phyloP scores from a whole-genome alignment of 2,888 invertebrate species.

The Emmelina monodactyla region DNA sequence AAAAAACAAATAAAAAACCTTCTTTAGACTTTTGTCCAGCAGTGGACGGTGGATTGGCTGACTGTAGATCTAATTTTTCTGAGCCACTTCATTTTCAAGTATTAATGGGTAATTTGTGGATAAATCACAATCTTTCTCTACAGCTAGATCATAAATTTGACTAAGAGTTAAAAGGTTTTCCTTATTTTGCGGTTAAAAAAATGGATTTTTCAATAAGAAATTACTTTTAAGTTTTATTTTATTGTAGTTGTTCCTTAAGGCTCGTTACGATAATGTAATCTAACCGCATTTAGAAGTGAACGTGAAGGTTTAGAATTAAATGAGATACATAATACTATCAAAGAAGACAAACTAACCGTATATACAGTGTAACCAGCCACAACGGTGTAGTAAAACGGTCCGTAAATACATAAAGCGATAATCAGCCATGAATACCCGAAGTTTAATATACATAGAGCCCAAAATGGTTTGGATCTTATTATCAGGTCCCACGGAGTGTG shows the following conservation, averaged over 20 bases:
- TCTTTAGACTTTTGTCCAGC: too few species aligned
- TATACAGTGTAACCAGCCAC: slow-evolving; percentile 37
- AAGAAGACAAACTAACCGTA: slow-evolving; percentile 27
- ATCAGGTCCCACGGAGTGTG: slow-evolving; percentile 47
- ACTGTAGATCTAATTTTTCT: too few species aligned
- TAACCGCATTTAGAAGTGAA: too few species aligned
- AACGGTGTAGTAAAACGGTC: slow-evolving; percentile 42
- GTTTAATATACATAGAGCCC: slow-evolving; percentile 47
- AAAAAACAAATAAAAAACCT: too few species aligned
- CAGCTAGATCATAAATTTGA: too few species aligned
- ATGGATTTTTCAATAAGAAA: neutral
- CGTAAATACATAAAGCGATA: slow-evolving; percentile 42
- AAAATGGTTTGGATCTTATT: slow-evolving; percentile 41
- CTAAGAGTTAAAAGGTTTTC: too few species aligned
- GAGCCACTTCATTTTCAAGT: too few species aligned
- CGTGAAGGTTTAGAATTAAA: too few species aligned
- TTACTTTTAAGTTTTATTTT: neutral
- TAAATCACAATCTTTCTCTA: too few species aligned
- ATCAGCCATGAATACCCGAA: slow-evolving; percentile 60
- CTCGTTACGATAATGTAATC: neutral
- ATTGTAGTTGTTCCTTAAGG: neutral
- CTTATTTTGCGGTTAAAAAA: neutral
- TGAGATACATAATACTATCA: too few species aligned
- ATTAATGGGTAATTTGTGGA: too few species aligned
- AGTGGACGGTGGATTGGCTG: too few species aligned